A percentile compares a stretch with the other conserved stretches of the same genome.
phyloP scores from a whole-genome alignment of 1,140 invertebrate species.

The Magallana ariakensis region DNA sequence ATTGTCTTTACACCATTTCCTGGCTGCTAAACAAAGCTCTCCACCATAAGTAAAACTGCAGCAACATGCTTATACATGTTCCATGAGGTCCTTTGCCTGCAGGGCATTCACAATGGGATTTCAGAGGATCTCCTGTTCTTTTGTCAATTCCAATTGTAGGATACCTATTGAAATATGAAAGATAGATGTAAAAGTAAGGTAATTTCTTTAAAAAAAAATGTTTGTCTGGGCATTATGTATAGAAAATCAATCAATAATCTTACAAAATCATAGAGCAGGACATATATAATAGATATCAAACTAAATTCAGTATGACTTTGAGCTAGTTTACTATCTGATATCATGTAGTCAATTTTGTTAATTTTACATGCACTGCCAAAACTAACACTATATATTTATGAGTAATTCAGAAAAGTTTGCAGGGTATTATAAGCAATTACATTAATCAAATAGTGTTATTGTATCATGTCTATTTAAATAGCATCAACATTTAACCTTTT shows the following conservation, averaged over 20 bases:
- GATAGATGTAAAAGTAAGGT: background rate
- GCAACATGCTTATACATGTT: constrained; percentile 56
- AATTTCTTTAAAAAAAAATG: background rate
- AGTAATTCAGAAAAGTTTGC: background rate
- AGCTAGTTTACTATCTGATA: background rate
- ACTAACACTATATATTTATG: too few relatives aligned
- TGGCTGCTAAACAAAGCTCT: constrained; percentile 13
- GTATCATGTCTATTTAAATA: too few relatives aligned
- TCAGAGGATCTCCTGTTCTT: constrained; percentile 38
- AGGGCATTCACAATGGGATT: constrained; percentile 51
- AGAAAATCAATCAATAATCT: background rate
- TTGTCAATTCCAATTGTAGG: constrained; percentile 34
- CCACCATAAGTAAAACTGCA: constrained; percentile 48
- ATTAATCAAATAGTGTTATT: too few relatives aligned
- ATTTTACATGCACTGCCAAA: too few relatives aligned
- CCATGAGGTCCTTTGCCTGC: constrained; percentile 51
- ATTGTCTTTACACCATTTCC: constrained; percentile 48
- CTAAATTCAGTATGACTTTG: background rate
- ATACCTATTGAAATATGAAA: constrained; percentile 6
- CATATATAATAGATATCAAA: background rate
- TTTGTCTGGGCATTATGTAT: background rate
- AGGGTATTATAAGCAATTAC: too few relatives aligned
- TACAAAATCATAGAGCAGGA: background rate
- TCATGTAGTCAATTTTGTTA: background rate
- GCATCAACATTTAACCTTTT: background rate